Conservation (phyloP, 2,888 invertebrate genomes). For the Lycia hirtaria region DNA sequence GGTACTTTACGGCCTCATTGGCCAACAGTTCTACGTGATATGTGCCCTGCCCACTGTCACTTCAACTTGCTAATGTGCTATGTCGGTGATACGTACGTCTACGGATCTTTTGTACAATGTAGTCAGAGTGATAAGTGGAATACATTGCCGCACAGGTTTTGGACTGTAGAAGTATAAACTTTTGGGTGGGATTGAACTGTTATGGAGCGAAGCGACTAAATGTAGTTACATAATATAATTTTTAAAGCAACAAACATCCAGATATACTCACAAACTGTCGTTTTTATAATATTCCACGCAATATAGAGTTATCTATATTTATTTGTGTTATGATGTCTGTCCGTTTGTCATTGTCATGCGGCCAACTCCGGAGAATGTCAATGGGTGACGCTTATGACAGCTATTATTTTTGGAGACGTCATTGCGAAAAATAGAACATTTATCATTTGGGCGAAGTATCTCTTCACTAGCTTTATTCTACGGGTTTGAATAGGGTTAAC, state of each 20-base stretch:
- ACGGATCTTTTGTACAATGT: too few species aligned
- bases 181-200: too few species aligned
- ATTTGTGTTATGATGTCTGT: slow-evolving; percentile 41
- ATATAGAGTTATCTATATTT: slow-evolving; percentile 32
- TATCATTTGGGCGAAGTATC: not conserved
- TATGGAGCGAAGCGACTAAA: too few species aligned
- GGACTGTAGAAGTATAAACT: too few species aligned
- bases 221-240: too few species aligned
- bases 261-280: not conserved
- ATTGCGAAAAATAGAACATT: slow-evolving; percentile 26
- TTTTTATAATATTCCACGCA: not conserved
- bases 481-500: not conserved
- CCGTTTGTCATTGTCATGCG: slow-evolving; percentile 41
- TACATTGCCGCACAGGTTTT: too few species aligned
- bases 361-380: slow-evolving; percentile 40
- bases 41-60: too few species aligned
- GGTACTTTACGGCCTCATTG: too few species aligned
- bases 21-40: too few species aligned
- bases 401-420: slow-evolving; percentile 35
- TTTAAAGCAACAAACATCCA: not conserved
- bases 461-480: not conserved
- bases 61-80: too few species aligned
- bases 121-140: too few species aligned
- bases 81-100: too few species aligned
- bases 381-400: slow-evolving; percentile 39